These are phyloP conservation scores for Tokudaia tokunoshimensis DNA, from an alignment of 2,797 vertebrate genomes.

Conservation along the genomic window DNA sequence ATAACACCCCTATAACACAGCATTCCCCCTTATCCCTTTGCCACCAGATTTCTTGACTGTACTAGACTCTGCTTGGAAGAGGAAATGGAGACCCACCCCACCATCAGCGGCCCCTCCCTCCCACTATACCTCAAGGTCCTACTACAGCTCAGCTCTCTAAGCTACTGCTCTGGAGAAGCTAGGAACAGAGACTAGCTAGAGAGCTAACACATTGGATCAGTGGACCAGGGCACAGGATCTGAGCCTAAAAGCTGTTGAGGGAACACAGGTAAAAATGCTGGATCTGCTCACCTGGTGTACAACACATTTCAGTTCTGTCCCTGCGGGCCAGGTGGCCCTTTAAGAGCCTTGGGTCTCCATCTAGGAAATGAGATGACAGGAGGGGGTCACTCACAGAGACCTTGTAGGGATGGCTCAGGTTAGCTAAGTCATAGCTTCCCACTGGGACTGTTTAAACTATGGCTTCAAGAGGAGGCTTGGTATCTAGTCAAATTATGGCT, in stretches of 20 bases:
- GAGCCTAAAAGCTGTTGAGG: neutral
- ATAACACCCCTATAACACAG: neutral
- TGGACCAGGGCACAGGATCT: neutral
- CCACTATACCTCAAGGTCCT: neutral
- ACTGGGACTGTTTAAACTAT: rapidly evolving
- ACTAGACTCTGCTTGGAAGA: neutral
- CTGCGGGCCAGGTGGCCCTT: neutral
- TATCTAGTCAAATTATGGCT: neutral
- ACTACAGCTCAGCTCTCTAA: neutral
- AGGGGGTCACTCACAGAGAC: rapidly evolving
- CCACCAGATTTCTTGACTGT: neutral
- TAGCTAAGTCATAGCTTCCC: neutral
- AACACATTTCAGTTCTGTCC: neutral
- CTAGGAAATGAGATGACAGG: neutral
- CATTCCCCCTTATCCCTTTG: neutral
- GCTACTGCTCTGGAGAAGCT: neutral
- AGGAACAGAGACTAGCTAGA: neutral
- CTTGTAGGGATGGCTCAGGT: neutral
- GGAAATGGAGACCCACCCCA: rapidly evolving
- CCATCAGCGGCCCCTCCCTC: neutral
- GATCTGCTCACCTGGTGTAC: neutral
- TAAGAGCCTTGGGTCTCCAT: neutral
- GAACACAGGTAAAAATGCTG: neutral
- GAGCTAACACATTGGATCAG: neutral
- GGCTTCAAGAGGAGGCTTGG: neutral